These are phyloP conservation scores for Folsomia candida DNA, from an alignment of 2,888 invertebrate genomes.

Conservation along the genomic window DNA sequence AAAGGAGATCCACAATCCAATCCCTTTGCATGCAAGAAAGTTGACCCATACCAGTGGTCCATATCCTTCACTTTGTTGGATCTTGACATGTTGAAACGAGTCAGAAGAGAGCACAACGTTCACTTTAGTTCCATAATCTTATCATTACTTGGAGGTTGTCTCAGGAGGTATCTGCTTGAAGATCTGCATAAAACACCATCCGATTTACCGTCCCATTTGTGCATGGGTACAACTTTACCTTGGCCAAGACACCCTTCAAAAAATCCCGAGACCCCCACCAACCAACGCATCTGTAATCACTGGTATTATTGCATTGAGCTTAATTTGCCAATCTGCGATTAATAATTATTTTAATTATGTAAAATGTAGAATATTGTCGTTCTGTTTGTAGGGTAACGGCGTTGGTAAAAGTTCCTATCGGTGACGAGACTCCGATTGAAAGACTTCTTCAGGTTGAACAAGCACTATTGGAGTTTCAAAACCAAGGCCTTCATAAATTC, in stretches of 20 bases:
- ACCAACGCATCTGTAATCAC: conserved; percentile 29
- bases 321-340: conserved; percentile 26
- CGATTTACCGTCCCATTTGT: conserved; percentile 6
- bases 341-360: no score
- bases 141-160: conserved; percentile 14
- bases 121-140: conserved; percentile 17
- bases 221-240: conserved; percentile 13
- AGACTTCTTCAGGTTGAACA: conserved; percentile 12
- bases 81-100: conserved; percentile 11
- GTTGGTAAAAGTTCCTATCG: conserved; percentile 12
- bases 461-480: background rate
- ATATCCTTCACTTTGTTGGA: conserved; percentile 19
- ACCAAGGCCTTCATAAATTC: conserved; percentile 19
- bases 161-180: conserved; percentile 20
- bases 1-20: conserved; percentile 1
- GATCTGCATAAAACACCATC: background rate
- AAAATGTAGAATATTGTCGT: background rate
- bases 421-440: conserved; percentile 8
- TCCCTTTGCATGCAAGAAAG: conserved; percentile 13
- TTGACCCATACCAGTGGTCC: background rate
- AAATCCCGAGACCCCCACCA: background rate
- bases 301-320: conserved; percentile 17
- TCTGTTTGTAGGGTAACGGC: conserved; percentile 16
- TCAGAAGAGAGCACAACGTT: conserved; percentile 19
- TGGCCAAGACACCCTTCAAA: conserved; percentile 26